Evolutionary conservation across 2,113 vertebrate genomes (phyloP), one percentile per base, ranked within the genome.

Genomic region (Nycticebus coucang): DNA sequence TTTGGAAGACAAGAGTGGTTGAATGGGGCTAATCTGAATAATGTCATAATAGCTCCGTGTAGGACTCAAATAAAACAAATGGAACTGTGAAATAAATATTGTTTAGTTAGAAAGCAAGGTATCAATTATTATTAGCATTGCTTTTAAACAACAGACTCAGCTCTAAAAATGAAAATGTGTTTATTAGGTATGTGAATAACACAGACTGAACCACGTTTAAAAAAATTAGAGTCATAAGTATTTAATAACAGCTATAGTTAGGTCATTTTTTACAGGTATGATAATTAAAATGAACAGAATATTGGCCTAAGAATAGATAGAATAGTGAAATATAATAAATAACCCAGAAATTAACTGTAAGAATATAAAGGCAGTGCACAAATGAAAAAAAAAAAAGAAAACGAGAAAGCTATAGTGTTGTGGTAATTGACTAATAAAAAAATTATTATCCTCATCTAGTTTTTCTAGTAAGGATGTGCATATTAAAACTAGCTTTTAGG

Each of bases 1-100:
- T 94, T 97, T 60, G 62, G 28, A 55, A 80, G 71, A 86, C 37
- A 0, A 0, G 4, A 91, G 82, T 24, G 68, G 59, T 71, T 95
- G 89, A 95, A 97, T 80, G 14, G 15, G 21, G 71, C n/a, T 93
- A 93, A 96, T 91, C 64, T 91, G 89, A 94, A 93, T 77, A 80
- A 78, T 91, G 79, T 94, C 72, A 89, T 97, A 86, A 95, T 80
- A 87, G 77, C 15, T 59, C 86, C 68, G 91, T 71, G 86, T 59
- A 95, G 68, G 60, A 77, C 14, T 83, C 78, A 93, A 75, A 45
- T 83, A 45, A 94, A 93, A 94, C 30, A 94, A 91, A 94, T 91
- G 59, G 79, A 88, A 53, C 64, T 84, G 17, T 94, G 86, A 94
- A 90, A 74, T 87, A 93, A 95, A 79, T 78, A 85, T 68, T 89